Percentiles rank a stretch among this genome's conserved stretches.
Conservation (phyloP, 2,888 invertebrate species). For the Dromius quadrimaculatus region DNA sequence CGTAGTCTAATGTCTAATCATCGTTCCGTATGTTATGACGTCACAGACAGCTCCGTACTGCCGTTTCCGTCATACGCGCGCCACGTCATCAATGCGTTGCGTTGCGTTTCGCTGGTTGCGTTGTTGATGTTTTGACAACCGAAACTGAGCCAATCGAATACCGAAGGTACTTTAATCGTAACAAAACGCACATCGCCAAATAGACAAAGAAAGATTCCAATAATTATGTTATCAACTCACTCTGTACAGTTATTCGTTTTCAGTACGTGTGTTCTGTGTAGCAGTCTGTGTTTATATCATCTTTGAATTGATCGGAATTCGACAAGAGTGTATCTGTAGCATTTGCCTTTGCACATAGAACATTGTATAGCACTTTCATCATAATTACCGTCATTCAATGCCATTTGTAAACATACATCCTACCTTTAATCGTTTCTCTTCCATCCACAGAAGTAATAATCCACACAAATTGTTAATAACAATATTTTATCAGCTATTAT, state of each 20-base stretch:
- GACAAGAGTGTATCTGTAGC: slow-evolving; percentile 39
- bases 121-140: slow-evolving; percentile 6
- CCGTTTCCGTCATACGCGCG: slow-evolving; percentile 54
- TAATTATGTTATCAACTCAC: slow-evolving; percentile 34
- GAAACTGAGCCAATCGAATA: slow-evolving; percentile 11
- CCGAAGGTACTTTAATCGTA: slow-evolving; percentile 25
- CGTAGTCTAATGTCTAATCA: too few species aligned
- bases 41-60: slow-evolving; percentile 63
- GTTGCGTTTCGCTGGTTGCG: background rate
- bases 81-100: background rate
- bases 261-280: slow-evolving; percentile 48
- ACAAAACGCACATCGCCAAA: slow-evolving; percentile 63
- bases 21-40: slow-evolving; percentile 56
- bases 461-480: too few species aligned
- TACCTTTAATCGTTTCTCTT: background rate
- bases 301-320: slow-evolving; percentile 42
- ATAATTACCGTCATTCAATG: background rate
- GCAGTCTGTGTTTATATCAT: slow-evolving; percentile 39
- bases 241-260: slow-evolving; percentile 50
- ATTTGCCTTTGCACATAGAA: slow-evolving; percentile 51
- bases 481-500: too few species aligned
- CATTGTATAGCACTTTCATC: slow-evolving; percentile 47
- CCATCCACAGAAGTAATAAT: slow-evolving; percentile 5
- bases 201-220: slow-evolving; percentile 61
- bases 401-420: slow-evolving; percentile 23